Evolutionary conservation across 2,888 invertebrate genomes (phyloP), one percentile per base, ranked within the genome.

Genomic region (Brachypalpus laphriformis): DNA sequence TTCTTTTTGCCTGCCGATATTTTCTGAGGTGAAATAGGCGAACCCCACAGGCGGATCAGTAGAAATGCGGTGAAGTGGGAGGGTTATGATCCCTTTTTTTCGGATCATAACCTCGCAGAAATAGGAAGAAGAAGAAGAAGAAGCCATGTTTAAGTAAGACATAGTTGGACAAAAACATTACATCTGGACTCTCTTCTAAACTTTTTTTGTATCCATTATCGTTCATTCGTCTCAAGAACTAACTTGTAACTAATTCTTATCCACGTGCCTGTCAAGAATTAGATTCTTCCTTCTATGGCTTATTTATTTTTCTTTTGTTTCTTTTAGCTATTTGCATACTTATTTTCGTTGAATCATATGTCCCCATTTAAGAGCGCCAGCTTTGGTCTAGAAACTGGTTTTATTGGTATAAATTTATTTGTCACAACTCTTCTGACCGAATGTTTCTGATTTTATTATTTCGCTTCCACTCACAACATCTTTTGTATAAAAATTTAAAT

Each of bases 401-500:
- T 49, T n/a, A 49, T 49, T 25, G 22, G 22, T 49, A 25, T 49
- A 49, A 22, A 49, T 49, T 25, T 25, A 5, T 20, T 18, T 45
- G 45, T 20, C 16, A 45, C 16, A 18, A 45, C 40, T 14, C 14
- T 40, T 3, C 14, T 40, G 40, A 14, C 2, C 11, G 22, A n/a
- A 11, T 25, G 2, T n/a, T 25, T 20, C n/a, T 6, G 22, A 25
- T 25, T 49, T 49, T 25, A n/a, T 25, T 49, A n/a, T 49, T 25
- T 49, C 22, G 49, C 49, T 45, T 45, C 45, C 16, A 18, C n/a
- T 5, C 4, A 25, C 11, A 49, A 49, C n/a, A 25, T n/a, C 7
- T 59, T 59, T 22, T 22, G 22, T 14, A 20, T 22, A 49, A 22
- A 49, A n/a, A 61, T 61, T 61, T 61, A 5, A 42, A 61, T 61